These are phyloP conservation scores for Tapirus indicus DNA, from an alignment of 2,797 vertebrate genomes.

Conservation along the genomic window DNA sequence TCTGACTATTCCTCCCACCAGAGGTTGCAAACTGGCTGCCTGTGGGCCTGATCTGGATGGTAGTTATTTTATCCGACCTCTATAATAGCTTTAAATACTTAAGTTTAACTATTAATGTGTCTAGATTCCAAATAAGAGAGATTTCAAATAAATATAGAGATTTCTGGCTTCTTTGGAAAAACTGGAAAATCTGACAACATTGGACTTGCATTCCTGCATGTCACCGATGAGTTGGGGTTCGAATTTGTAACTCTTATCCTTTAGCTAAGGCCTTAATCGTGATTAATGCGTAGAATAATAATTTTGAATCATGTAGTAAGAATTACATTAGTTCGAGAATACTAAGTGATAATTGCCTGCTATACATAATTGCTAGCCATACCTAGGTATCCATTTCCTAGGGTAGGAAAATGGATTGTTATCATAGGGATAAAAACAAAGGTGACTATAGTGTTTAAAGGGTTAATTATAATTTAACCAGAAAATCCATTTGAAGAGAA, in stretches of 20 bases:
- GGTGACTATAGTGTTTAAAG: not conserved
- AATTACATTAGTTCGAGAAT: slow-evolving; percentile 23
- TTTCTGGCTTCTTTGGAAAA: slow-evolving; percentile 32
- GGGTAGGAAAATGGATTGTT: not conserved
- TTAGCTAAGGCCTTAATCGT: slow-evolving; percentile 31
- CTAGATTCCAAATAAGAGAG: not conserved
- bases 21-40: not conserved
- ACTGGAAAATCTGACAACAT: not conserved
- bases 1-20: not conserved
- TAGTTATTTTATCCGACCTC: not conserved
- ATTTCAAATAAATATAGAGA: not conserved
- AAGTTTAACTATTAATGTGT: not conserved
- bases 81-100: not conserved
- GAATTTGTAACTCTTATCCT: not conserved
- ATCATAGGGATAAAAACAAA: not conserved
- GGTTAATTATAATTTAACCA: slow-evolving; percentile 32
- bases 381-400: not conserved
- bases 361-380: not conserved
- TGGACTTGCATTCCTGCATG: not conserved
- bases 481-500: slow-evolving; percentile 31
- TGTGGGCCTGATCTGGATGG: not conserved
- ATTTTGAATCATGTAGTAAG: not conserved
- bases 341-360: not conserved
- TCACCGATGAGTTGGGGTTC: not conserved
- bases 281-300: slow-evolving; percentile 49